Evolutionary conservation across 2,888 invertebrate species (phyloP).

Genomic region (Galerucella nymphaeae): DNA sequence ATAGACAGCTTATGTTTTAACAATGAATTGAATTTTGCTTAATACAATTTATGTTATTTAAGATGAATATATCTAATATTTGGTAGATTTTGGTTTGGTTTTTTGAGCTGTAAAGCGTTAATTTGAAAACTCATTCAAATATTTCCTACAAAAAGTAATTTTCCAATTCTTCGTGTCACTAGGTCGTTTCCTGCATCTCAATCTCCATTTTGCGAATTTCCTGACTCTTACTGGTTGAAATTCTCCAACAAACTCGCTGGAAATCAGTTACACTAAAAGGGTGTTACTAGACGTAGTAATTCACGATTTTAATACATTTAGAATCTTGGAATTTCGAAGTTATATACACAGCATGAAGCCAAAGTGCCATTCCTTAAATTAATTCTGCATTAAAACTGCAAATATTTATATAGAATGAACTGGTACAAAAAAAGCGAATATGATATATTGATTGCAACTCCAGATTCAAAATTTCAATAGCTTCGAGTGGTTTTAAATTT

Average conservation of each 20-base stretch:
- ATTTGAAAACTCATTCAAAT: constrained; percentile 6
- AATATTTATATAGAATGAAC: neutral
- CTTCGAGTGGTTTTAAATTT: neutral
- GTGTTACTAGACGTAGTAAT: constrained; percentile 36
- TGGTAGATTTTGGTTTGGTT: too few species aligned
- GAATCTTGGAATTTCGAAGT: neutral
- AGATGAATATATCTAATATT: too few species aligned
- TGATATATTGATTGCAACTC: neutral
- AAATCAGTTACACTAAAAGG: constrained; percentile 43
- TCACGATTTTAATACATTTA: neutral
- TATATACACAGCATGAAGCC: neutral
- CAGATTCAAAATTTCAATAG: neutral
- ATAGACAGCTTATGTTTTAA: neutral
- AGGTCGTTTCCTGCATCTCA: constrained; percentile 19
- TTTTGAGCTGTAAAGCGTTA: neutral
- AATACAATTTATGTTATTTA: too few species aligned
- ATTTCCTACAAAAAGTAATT: constrained; percentile 16
- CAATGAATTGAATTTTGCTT: neutral
- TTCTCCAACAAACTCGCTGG: constrained; percentile 21
- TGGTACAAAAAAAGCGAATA: neutral
- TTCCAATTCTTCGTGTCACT: constrained; percentile 21
- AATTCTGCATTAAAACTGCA: too few species aligned
- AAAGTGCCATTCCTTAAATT: neutral
- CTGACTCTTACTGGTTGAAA: constrained; percentile 3
- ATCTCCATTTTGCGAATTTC: constrained; percentile 16